These are phyloP conservation scores for Sminthopsis crassicaudata DNA, from an alignment of 2,113 vertebrate genomes.

Conservation along the genomic window DNA sequence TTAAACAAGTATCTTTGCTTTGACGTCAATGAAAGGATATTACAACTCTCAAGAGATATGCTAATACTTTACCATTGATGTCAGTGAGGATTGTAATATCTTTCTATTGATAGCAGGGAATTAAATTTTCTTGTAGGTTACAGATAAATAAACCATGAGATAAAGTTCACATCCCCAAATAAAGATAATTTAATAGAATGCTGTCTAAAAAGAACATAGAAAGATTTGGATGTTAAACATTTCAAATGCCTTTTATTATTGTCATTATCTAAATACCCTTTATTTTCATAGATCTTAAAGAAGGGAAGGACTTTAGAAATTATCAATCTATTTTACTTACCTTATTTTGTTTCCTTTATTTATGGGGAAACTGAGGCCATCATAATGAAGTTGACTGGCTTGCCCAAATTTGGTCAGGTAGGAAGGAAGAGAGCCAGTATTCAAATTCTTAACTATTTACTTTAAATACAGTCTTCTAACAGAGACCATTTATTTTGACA, in stretches of 20 bases:
- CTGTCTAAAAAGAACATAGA: neutral
- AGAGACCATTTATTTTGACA: neutral
- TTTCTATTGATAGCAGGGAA: slow-evolving; percentile 38
- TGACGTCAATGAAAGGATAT: slow-evolving; percentile 45
- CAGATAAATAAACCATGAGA: neutral
- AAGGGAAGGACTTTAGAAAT: neutral
- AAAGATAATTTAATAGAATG: neutral
- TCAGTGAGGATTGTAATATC: slow-evolving; percentile 27
- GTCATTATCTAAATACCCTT: neutral
- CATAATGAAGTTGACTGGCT: neutral
- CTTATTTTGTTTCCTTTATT: neutral
- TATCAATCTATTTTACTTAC: neutral
- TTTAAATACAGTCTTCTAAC: neutral
- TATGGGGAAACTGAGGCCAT: neutral
- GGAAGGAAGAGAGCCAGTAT: neutral
- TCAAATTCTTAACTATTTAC: neutral
- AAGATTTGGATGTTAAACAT: neutral
- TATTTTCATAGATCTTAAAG: neutral
- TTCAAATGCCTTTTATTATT: neutral
- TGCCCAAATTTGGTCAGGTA: neutral
- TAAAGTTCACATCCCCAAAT: neutral
- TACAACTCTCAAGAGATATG: slow-evolving; percentile 46
- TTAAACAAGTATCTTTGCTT: slow-evolving; percentile 48
- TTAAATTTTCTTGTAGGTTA: slow-evolving; percentile 13
- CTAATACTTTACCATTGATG: slow-evolving; percentile 47